These are phyloP conservation scores for Tachysurus fulvidraco DNA, from an alignment of 2,113 vertebrate genomes.

Conservation along the genomic window DNA sequence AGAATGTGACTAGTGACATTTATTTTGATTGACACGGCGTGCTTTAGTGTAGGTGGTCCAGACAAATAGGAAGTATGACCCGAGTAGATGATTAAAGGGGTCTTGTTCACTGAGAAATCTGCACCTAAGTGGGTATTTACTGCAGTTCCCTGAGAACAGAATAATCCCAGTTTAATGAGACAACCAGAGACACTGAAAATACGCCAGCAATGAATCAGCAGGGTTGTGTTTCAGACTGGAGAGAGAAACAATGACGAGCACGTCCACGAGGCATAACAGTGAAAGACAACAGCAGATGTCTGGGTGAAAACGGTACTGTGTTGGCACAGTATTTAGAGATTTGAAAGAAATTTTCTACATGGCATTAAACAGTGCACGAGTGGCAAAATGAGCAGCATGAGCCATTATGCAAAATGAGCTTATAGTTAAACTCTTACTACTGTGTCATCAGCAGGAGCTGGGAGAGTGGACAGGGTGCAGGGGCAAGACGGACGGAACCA, in stretches of 20 bases:
- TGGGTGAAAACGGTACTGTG: neutral
- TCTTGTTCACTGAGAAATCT: neutral
- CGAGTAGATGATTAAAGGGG: neutral
- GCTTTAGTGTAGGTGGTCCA: neutral
- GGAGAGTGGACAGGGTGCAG: neutral
- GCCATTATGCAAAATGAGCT: neutral
- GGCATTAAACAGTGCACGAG: neutral
- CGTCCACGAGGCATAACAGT: slow-evolving; percentile 8
- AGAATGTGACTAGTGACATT: neutral
- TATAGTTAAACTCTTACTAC: neutral
- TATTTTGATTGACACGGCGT: neutral
- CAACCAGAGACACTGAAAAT: slow-evolving; percentile 8
- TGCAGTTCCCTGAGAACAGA: neutral
- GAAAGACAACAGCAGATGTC: slow-evolving; percentile 12
- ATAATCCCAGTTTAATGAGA: neutral
- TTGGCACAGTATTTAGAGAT: neutral
- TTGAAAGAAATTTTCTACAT: neutral
- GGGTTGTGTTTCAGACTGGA: neutral
- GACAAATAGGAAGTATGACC: neutral
- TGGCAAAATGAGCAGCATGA: neutral
- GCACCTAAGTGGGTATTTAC: neutral
- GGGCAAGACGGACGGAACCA: neutral
- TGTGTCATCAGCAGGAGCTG: neutral
- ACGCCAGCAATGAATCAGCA: neutral
- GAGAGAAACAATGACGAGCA: neutral